These are phyloP conservation scores for Prenolepis imparis DNA, from an alignment of 2,888 invertebrate species.

Conservation along the genomic window DNA sequence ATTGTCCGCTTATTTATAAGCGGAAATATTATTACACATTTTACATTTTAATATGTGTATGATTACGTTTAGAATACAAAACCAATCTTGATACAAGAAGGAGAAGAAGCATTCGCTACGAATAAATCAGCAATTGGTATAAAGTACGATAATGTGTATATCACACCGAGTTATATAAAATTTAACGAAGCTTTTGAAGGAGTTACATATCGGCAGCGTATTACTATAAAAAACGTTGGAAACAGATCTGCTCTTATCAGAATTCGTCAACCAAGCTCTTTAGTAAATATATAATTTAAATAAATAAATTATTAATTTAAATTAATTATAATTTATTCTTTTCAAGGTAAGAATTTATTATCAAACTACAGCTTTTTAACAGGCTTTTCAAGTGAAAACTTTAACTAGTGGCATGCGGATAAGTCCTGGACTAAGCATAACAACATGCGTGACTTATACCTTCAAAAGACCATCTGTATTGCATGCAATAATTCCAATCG, in stretches of 20 bases:
- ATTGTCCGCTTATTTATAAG: too few species aligned
- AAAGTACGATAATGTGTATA: constrained; percentile 78
- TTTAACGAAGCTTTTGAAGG: constrained; percentile 86
- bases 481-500: constrained; percentile 82
- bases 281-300: constrained; percentile 78
- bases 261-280: constrained; percentile 84
- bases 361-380: background rate
- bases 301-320: background rate
- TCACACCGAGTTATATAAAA: constrained; percentile 83
- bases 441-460: constrained; percentile 80
- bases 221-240: constrained; percentile 85
- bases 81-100: constrained; percentile 55
- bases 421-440: constrained; percentile 85
- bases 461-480: constrained; percentile 79
- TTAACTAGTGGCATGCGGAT: constrained; percentile 74
- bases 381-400: constrained; percentile 84
- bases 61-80: constrained; percentile 7
- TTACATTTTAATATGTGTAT: background rate
- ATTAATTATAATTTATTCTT: background rate
- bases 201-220: constrained; percentile 78
- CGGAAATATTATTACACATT: background rate
- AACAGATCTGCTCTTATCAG: constrained; percentile 80
- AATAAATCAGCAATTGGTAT: constrained; percentile 14
- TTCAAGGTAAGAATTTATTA: background rate
- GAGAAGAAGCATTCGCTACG: constrained; percentile 26